These are phyloP conservation scores for Nerophis lumbriciformis DNA, from an alignment of 2,113 vertebrate species.

Conservation along the genomic window DNA sequence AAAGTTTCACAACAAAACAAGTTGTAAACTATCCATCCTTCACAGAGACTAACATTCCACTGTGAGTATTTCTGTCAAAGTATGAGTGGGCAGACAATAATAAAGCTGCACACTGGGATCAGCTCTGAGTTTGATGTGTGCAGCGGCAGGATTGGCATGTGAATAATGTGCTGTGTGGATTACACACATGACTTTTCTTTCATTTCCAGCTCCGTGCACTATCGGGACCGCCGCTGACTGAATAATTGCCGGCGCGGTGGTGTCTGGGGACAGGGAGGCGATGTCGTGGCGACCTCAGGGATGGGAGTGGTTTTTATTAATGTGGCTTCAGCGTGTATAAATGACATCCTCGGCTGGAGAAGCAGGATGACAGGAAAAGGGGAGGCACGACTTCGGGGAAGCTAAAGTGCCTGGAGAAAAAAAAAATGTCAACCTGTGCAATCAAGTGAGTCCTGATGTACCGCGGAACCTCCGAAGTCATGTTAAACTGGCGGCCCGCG, in stretches of 20 bases:
- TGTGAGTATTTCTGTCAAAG: slow-evolving; percentile 23
- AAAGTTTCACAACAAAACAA: slow-evolving; percentile 23
- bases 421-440: too few species aligned
- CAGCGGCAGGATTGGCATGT: slow-evolving; percentile 14
- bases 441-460: too few species aligned
- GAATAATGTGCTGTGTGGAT: slow-evolving; percentile 15
- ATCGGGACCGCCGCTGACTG: slow-evolving; percentile 13
- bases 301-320: slow-evolving; percentile 34
- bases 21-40: slow-evolving; percentile 4
- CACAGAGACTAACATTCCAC: slow-evolving; percentile 31
- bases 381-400: neutral
- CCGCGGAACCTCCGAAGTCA: too few species aligned
- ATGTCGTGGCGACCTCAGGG: neutral
- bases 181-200: slow-evolving; percentile 27
- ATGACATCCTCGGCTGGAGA: slow-evolving; percentile 23
- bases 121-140: neutral
- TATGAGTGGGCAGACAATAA: slow-evolving; percentile 14
- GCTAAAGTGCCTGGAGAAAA: too few species aligned
- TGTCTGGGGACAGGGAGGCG: slow-evolving; percentile 10
- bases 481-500: too few species aligned
- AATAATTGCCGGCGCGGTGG: slow-evolving; percentile 26
- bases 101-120: neutral
- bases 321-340: slow-evolving; percentile 19
- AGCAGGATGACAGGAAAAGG: slow-evolving; percentile 11
- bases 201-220: slow-evolving; percentile 17